Evolutionary conservation across 2,113 vertebrate genomes (phyloP).

Genomic region (Myotis brandtii): DNA sequence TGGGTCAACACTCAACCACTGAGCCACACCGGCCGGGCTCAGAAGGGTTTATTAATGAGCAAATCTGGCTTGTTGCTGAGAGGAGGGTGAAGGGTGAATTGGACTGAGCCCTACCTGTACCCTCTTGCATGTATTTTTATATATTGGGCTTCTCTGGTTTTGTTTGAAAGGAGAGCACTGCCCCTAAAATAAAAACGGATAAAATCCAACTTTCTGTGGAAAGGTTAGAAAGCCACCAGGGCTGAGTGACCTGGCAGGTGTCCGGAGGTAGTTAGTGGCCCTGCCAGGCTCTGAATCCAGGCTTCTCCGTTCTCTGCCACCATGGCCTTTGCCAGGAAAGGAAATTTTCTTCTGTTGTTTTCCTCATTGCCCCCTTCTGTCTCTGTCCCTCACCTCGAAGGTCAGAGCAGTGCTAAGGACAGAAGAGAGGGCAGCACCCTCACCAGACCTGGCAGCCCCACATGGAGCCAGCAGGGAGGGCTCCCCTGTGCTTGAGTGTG

Average conservation of each 20-base stretch:
- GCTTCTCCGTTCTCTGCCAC: not conserved
- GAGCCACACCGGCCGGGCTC: too few species aligned
- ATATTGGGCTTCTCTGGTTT: not conserved
- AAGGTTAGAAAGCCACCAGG: not conserved
- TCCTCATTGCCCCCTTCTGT: not conserved
- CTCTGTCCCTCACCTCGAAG: not conserved
- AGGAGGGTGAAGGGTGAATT: too few species aligned
- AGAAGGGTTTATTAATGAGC: not conserved
- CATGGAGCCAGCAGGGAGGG: fast-evolving
- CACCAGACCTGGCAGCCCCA: not conserved
- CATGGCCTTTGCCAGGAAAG: not conserved
- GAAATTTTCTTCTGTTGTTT: not conserved
- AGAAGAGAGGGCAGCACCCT: not conserved
- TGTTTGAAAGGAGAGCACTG: not conserved
- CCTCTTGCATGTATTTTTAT: not conserved
- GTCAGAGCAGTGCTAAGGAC: not conserved
- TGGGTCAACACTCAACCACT: too few species aligned
- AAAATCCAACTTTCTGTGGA: not conserved
- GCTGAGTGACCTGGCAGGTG: not conserved
- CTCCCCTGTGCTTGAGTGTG: too few species aligned
- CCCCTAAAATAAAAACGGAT: constrained; percentile 3
- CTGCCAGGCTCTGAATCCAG: not conserved
- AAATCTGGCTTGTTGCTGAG: not conserved
- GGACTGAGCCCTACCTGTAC: not conserved
- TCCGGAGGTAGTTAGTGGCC: not conserved